Evolutionary conservation across 2,113 vertebrate species (phyloP).

Genomic region (Castor canadensis): DNA sequence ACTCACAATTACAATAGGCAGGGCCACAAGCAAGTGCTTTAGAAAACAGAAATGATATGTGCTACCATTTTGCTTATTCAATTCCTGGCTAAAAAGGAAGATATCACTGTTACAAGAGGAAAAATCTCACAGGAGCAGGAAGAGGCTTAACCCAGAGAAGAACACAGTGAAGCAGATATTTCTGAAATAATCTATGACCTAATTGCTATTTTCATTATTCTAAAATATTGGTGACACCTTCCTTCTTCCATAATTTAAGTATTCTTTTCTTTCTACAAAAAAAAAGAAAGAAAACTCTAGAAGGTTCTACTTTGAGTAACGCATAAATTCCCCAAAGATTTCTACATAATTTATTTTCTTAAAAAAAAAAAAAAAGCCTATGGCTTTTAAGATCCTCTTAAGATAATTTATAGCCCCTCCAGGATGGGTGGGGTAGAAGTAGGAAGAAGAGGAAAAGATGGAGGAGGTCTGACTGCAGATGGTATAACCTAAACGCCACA

Average conservation of each 20-base stretch:
- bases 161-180: background rate
- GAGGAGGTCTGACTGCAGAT: constrained; percentile 29
- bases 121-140: background rate
- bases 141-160: background rate
- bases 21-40: too few species aligned
- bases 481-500: constrained; percentile 6
- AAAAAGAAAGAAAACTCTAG: background rate
- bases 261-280: background rate
- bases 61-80: background rate
- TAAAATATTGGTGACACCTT: constrained; percentile 53
- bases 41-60: background rate
- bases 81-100: background rate
- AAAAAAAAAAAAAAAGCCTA: constrained; percentile 41
- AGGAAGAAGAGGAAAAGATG: constrained; percentile 9
- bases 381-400: constrained; percentile 79
- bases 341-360: constrained; percentile 71
- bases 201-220: background rate
- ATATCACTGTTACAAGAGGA: background rate
- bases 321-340: constrained; percentile 58
- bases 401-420: constrained; percentile 71
- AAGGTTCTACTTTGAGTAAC: constrained; percentile 50
- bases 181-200: constrained; percentile 53
- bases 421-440: background rate
- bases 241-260: constrained; percentile 52
- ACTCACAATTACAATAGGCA: background rate